Base-by-base conservation (phyloP, 2,888 invertebrate species). In the Cheiracanthium punctorium region DNA sequence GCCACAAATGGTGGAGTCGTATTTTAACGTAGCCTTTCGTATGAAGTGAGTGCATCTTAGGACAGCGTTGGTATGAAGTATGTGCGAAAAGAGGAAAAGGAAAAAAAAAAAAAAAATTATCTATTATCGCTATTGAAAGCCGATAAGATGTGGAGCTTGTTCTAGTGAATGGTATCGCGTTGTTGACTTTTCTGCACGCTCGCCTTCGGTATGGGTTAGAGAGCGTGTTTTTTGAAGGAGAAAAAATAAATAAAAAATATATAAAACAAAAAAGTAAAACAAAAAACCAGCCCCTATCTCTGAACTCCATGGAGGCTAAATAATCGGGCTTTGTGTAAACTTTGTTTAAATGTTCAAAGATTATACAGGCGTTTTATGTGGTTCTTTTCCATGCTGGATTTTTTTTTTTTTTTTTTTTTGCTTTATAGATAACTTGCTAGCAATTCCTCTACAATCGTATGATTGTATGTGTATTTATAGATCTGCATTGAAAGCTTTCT, bases 81-180 rank as follows among this genome's bases (percentile, higher is more conserved):
- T 85, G 84, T 85, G 84, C 77, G 73, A 85, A 74, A 85, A 10
- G 7, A 7, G 10, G 10, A 37, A 37, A 37, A 37, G 77, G 79
- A 85, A 65, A 80, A n/a, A 7, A 37, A 37, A 37, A 37, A 37
- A 37, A 80, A 85, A 85, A 65, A 80, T 85, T 85, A 85, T 85
- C 84, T 85, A 72, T 82, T 20, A 41, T 70, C 37, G 72, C 77
- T n/a, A n/a, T 76, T 48, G 43, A 76, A 24, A 72, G 71, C 43
- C 70, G 84, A 79, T 79, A 79, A 85, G 84, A 85, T 74, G 17
- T 52, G 28, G 37, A 67, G 73, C 73, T 75, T 58, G 75, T 75
- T 75, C 82, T 70, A 33, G 48, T 70, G 28, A 82, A 82, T 70
- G 58, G 41, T 82, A 82, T 82, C 82, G 67, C 14, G 17, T 17